Conservation (phyloP, 2,888 invertebrate species). For the Helobdella robusta region DNA sequence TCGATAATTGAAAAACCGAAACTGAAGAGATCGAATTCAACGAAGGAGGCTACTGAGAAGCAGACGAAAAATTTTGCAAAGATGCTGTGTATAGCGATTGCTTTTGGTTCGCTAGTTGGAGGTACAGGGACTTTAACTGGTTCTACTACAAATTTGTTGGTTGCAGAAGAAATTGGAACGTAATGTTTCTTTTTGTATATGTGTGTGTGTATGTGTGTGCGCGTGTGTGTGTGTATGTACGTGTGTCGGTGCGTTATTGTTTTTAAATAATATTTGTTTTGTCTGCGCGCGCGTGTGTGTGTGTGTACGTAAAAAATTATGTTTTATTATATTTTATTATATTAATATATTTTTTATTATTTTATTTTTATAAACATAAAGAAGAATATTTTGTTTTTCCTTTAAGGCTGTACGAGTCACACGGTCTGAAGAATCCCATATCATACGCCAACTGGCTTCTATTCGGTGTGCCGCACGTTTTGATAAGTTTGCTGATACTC, state of each 20-base stretch:
- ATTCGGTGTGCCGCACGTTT: slow-evolving; percentile 72
- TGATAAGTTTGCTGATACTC: slow-evolving; percentile 48
- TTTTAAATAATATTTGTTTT: too few species aligned
- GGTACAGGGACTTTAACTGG: slow-evolving; percentile 50
- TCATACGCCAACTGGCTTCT: slow-evolving; percentile 61
- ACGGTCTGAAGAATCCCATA: slow-evolving; percentile 29
- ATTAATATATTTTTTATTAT: too few species aligned
- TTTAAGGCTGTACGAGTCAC: slow-evolving; percentile 5
- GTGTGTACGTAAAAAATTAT: too few species aligned
- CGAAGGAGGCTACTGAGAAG: slow-evolving; percentile 1
- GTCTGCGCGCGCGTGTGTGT: too few species aligned
- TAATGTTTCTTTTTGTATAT: too few species aligned
- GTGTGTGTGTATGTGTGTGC: too few species aligned
- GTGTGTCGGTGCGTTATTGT: too few species aligned
- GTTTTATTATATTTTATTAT: too few species aligned
- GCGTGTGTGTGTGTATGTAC: too few species aligned
- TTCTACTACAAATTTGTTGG: slow-evolving; percentile 48
- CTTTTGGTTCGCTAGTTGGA: slow-evolving; percentile 45
- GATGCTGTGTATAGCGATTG: slow-evolving; percentile 40
- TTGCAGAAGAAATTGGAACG: slow-evolving; percentile 40
- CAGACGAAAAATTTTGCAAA: slow-evolving; percentile 33
- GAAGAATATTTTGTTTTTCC: too few species aligned
- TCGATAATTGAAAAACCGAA: too few species aligned
- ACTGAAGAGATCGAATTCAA: neutral
- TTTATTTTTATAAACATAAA: too few species aligned